A percentile compares a stretch with the other conserved stretches of the same genome.
These are phyloP conservation scores for Rostratula benghalensis DNA, from an alignment of 2,113 vertebrate species.

Conservation along the genomic window DNA sequence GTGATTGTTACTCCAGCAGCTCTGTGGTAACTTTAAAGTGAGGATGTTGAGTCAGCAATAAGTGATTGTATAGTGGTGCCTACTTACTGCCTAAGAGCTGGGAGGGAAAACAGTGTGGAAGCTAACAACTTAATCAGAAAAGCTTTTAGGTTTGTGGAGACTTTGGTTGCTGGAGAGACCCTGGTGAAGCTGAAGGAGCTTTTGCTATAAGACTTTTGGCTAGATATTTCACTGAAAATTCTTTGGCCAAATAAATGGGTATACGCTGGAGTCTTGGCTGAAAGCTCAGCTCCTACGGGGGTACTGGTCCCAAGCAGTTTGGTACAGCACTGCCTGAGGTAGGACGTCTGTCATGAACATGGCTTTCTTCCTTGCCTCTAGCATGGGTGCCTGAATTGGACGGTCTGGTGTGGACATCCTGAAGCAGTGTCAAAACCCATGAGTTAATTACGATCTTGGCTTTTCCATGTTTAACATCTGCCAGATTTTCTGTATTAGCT, in stretches of 20 bases:
- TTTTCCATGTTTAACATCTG: background rate
- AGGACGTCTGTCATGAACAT: background rate
- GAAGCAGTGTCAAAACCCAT: background rate
- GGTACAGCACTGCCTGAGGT: background rate
- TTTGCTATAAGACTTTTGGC: background rate
- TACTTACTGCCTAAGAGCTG: background rate
- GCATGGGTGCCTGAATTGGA: background rate
- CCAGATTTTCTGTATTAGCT: background rate
- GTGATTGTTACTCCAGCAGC: background rate
- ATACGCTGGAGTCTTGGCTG: accelerated
- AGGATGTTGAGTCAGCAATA: background rate
- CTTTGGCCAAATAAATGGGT: background rate
- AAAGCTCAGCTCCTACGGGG: background rate
- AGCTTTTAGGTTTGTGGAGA: background rate
- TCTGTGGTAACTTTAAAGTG: background rate
- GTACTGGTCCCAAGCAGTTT: background rate
- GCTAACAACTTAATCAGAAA: background rate
- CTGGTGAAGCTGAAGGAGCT: background rate
- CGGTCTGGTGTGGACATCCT: background rate
- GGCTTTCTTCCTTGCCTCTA: background rate
- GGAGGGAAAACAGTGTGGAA: background rate
- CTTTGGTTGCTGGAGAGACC: background rate
- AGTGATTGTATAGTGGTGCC: background rate
- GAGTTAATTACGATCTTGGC: background rate
- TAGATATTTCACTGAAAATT: background rate